Evolutionary conservation across 2,797 vertebrate species (phyloP), one percentile per base, ranked within the genome.

Genomic region (Crenuchus spilurus): DNA sequence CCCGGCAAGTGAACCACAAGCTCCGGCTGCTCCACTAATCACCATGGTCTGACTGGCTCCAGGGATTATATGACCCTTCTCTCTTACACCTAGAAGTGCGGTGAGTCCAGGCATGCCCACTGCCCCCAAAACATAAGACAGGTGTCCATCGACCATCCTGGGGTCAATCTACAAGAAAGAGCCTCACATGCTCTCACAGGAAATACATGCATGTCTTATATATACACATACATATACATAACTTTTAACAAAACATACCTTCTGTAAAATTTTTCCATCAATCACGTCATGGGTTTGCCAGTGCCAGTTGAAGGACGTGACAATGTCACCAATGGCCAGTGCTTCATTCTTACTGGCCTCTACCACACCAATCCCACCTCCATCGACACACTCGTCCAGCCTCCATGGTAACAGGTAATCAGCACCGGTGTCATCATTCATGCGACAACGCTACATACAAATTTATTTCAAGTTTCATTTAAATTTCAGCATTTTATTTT

Each of bases 1-100:
- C 61, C 97, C 97, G 0, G 96, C 96, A 76, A 98, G 80, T 35
- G 95, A 97, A 55, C 97, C 97, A 16, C 97, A 99, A 60, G 96
- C 95, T 2, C 97, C 97, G 0, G 95, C 97, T 0, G 97, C 97
- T 0, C 96, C 96, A 0, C 96, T 99, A 80, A 99, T 90, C 81
- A 99, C 96, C 95, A 99, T 92, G 0, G 96, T 98, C 86, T 97
- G 96, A 76, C 94, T 93, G 30, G 92, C 90, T 52, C 94, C 94
- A 14, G 61, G 84, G 18, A 80, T 88, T 87, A 98, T 84, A 0
- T 98, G 91, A 80, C 97, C 97, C 49, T 96, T 97, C 83, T 97
- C 96, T 81, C 93, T 92, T 57, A 99, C 46, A 0, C 95, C 97
- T 33, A 98, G 26, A 57, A 97, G 85, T 3, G 96, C 91, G 0